These are phyloP conservation scores for Porites lobata DNA, from an alignment of 92 coral and sea anemone genomes.

Conservation along the genomic window DNA sequence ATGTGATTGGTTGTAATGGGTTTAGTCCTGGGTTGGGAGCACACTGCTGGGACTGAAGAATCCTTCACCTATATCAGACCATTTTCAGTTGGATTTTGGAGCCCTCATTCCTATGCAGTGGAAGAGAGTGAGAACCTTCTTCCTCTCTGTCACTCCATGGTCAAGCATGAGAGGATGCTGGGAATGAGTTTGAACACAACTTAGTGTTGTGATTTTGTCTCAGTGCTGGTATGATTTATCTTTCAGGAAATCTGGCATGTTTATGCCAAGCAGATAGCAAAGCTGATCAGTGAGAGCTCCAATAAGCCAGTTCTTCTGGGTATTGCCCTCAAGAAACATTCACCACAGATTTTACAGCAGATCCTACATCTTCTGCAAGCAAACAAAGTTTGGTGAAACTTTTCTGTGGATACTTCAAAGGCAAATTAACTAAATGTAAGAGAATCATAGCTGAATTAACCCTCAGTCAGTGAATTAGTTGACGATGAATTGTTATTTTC, in stretches of 20 bases:
- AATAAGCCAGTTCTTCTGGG: conserved; percentile 84
- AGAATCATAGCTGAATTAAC: not conserved
- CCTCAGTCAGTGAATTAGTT: too few relatives aligned
- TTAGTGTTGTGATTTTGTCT: not conserved
- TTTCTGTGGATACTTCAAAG: not conserved
- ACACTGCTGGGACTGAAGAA: too few relatives aligned
- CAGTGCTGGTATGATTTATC: not conserved
- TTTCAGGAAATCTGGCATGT: conserved; percentile 97
- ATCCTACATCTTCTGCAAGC: conserved; percentile 67
- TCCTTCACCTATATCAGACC: too few relatives aligned
- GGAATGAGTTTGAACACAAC: not conserved
- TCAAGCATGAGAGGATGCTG: too few relatives aligned
- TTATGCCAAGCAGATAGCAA: conserved; percentile 89
- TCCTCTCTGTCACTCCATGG: too few relatives aligned
- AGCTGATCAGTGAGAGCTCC: conserved; percentile 49
- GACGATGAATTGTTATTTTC: too few relatives aligned
- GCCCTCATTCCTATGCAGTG: too few relatives aligned
- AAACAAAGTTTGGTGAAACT: conserved; percentile 69
- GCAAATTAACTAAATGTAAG: too few relatives aligned
- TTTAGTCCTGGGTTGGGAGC: too few relatives aligned
- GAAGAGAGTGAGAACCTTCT: too few relatives aligned
- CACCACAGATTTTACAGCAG: conserved; percentile 84
- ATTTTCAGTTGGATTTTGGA: too few relatives aligned
- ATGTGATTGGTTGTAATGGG: too few relatives aligned
- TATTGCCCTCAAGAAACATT: conserved; percentile 91